A percentile compares a stretch with the other conserved stretches of the same genome.
Evolutionary conservation across 37 sponge, comb jelly and placozoan species (phyloP).

Genomic region (Spongia lamella): DNA sequence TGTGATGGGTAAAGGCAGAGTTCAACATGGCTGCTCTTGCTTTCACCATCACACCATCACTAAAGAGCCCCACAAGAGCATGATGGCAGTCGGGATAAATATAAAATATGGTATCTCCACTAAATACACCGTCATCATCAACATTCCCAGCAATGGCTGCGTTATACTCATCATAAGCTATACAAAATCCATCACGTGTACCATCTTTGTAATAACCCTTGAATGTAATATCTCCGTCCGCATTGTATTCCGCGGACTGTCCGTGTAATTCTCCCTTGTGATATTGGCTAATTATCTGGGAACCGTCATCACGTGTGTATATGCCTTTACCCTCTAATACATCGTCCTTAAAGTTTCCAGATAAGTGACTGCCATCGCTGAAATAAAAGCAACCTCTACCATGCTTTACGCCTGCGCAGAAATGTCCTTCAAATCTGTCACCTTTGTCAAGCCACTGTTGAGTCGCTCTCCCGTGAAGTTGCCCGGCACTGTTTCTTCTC

Average conservation of each 20-base stretch:
- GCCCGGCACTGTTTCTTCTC: constrained; percentile 8
- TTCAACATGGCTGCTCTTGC: constrained; percentile 32
- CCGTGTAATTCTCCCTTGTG: constrained; percentile 60
- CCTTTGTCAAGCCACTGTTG: constrained; percentile 24
- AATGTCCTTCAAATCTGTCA: constrained; percentile 57
- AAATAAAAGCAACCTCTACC: constrained; percentile 69
- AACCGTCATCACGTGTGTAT: constrained; percentile 62
- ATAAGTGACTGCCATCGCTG: constrained; percentile 53
- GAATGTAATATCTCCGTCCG: constrained; percentile 8
- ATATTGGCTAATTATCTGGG: constrained; percentile 44
- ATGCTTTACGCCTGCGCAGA: constrained; percentile 39
- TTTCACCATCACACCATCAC: constrained; percentile 30
- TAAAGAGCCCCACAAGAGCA: constrained; percentile 56
- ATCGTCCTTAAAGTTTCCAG: constrained; percentile 42
- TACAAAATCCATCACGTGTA: constrained; percentile 24
- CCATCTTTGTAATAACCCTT: constrained; percentile 46
- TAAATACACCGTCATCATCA: constrained; percentile 36
- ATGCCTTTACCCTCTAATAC: constrained; percentile 37
- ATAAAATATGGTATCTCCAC: constrained; percentile 57
- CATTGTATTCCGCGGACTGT: constrained; percentile 31
- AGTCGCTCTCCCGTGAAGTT: constrained; percentile 68
- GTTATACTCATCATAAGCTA: constrained; percentile 55
- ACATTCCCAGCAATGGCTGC: constrained; percentile 47
- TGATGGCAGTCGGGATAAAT: constrained; percentile 58
- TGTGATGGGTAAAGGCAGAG: background rate